Conservation (phyloP, 2,888 invertebrate genomes). For the Cacoxenus indagator region DNA sequence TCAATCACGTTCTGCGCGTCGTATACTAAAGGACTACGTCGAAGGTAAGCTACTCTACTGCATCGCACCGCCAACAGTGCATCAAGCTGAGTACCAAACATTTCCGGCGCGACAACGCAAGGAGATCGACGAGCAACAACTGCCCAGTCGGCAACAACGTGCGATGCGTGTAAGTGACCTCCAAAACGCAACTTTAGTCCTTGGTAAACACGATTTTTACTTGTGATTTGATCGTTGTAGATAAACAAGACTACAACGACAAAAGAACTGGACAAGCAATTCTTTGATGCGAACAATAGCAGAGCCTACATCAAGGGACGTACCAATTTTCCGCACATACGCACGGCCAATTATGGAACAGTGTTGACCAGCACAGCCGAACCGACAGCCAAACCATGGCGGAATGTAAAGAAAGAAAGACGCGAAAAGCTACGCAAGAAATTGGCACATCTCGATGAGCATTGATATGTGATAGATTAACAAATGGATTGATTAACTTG, state of each 20-base stretch:
- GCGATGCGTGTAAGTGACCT: conserved; percentile 74
- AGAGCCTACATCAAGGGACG: conserved; percentile 69
- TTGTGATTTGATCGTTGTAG: conserved; percentile 40
- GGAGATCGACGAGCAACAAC: conserved; percentile 67
- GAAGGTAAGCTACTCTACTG: conserved; percentile 88
- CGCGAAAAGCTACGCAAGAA: conserved; percentile 91
- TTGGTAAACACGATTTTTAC: not conserved
- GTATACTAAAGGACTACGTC: conserved; percentile 92
- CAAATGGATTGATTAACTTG: not conserved
- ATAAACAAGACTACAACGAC: conserved; percentile 70
- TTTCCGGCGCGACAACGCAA: conserved; percentile 72
- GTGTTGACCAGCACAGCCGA: conserved; percentile 40
- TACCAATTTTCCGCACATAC: conserved; percentile 68
- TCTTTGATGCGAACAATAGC: conserved; percentile 72
- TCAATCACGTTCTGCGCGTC: conserved; percentile 89
- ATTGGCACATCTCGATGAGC: conserved; percentile 87
- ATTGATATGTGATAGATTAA: conserved; percentile 68
- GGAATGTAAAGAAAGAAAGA: conserved; percentile 91
- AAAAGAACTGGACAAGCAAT: conserved; percentile 76
- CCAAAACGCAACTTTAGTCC: not conserved
- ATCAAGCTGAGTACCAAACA: conserved; percentile 76
- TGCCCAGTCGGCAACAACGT: conserved; percentile 73
- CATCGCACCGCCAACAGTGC: conserved; percentile 81
- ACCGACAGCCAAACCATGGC: conserved; percentile 78
- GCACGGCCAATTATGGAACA: conserved; percentile 53